Evolutionary conservation across 2,113 vertebrate genomes (phyloP).

Genomic region (Corythornis madagascariensis): DNA sequence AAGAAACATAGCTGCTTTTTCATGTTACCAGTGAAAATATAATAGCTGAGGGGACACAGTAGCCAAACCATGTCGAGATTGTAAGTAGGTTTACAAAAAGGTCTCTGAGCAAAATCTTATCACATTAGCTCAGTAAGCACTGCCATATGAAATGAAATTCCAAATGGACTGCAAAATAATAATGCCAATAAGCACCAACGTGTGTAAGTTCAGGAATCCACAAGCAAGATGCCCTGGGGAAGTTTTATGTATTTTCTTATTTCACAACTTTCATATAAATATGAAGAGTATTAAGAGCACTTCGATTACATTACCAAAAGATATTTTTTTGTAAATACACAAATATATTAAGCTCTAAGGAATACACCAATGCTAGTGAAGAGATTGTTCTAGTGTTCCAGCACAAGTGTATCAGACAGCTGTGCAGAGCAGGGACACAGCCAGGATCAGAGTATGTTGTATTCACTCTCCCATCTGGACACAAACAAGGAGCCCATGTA

Average conservation of each 20-base stretch:
- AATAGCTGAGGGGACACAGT: neutral
- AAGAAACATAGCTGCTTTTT: neutral
- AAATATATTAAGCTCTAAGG: neutral
- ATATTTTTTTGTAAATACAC: neutral
- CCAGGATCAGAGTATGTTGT: neutral
- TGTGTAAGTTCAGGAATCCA: neutral
- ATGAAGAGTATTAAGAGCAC: neutral
- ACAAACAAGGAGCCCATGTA: neutral
- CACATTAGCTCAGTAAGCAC: neutral
- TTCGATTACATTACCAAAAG: neutral
- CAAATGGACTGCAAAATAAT: neutral
- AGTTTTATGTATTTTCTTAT: neutral
- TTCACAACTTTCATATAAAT: neutral
- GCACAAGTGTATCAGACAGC: neutral
- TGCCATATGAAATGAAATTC: neutral
- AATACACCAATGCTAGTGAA: neutral
- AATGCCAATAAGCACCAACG: neutral
- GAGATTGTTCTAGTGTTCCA: neutral
- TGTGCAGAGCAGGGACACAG: neutral
- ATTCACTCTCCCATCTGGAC: neutral
- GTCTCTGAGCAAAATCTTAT: neutral
- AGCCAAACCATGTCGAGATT: neutral
- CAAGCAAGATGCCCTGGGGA: neutral
- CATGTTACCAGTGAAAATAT: neutral
- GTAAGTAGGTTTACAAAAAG: neutral